Evolutionary conservation across 1,140 invertebrate genomes (phyloP), one percentile per base, ranked within the genome.

Genomic region (Caenorhabditis brenneri): DNA sequence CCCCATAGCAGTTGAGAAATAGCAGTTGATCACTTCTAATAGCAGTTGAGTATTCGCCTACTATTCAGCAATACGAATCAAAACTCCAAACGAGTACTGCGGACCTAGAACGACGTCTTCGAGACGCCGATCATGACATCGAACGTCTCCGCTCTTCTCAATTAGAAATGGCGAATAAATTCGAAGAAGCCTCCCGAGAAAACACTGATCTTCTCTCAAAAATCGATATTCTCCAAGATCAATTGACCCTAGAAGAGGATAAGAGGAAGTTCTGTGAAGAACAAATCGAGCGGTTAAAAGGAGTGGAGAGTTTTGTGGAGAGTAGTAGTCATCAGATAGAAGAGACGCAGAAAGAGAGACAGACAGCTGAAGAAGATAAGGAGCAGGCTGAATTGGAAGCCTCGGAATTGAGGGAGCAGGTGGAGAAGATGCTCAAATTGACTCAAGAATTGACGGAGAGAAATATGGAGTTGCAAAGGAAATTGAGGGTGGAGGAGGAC

Each of bases 381-480:
- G 84, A 85, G 19, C 80, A 85, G n/a, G 82, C 84, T n/a, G 84
- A 85, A 36, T 22, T 58, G 19, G 84, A 85, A 33, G 84, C 84
- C 5, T 24, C 36, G 22, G 46, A 85, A 74, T 79, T 39, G 10
- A 49, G 84, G 31, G n/a, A 79, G 15, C 84, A 85, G 48, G 84
- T 78, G 29, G 84, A 85, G 60, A 74, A 60, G 10, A 82, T 85
- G 82, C 46, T 85, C 31, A 78, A 82, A 69, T 53, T 84, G 36
- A 85, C 36, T 24, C 65, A 85, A 24, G 65, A 65, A n/a, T 33
- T 86, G 81, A 87, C 85, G 16, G 58, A 86, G 74, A 86, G 81
- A 46, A 87, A 87, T 79, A 81, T 80, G 31, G 74, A 84, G 29
- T 49, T 87, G 58, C 31, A 69, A 7, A 53, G 24, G 7, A 69